These are phyloP conservation scores for Elephas maximus DNA, from an alignment of 2,113 vertebrate species.

Conservation along the genomic window DNA sequence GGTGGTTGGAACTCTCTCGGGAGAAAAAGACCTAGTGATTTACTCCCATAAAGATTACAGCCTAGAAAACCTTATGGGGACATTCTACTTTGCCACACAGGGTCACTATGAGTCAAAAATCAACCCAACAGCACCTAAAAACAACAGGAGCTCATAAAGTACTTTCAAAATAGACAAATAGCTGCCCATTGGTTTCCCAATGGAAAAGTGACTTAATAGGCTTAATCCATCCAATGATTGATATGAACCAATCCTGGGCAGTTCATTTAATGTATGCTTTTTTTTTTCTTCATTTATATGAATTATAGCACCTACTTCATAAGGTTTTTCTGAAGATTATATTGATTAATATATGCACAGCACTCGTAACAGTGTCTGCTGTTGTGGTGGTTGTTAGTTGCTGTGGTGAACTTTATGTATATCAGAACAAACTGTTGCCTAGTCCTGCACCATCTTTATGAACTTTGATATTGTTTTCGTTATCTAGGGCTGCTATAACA, in stretches of 20 bases:
- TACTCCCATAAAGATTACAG: too few species aligned
- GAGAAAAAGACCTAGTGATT: too few species aligned
- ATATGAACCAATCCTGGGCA: background rate
- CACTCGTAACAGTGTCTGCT: background rate
- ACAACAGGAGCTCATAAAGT: background rate
- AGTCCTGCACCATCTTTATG: too few species aligned
- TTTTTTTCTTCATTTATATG: background rate
- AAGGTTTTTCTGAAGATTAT: background rate
- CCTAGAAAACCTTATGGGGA: background rate
- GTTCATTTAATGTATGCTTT: background rate
- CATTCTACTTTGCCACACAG: background rate
- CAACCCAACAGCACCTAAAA: background rate
- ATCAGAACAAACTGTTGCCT: background rate
- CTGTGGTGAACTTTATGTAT: background rate
- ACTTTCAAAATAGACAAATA: background rate
- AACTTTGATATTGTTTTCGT: too few species aligned
- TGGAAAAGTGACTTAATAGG: background rate
- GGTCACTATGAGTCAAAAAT: background rate
- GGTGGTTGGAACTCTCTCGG: too few species aligned
- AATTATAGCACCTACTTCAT: background rate
- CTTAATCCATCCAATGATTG: background rate
- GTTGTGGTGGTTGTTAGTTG: background rate
- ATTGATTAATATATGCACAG: background rate
- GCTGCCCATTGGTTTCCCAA: background rate
- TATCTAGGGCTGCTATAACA: too few species aligned